Evolutionary conservation across 2,888 invertebrate species (phyloP).

Genomic region (Epistrophe eligans): DNA sequence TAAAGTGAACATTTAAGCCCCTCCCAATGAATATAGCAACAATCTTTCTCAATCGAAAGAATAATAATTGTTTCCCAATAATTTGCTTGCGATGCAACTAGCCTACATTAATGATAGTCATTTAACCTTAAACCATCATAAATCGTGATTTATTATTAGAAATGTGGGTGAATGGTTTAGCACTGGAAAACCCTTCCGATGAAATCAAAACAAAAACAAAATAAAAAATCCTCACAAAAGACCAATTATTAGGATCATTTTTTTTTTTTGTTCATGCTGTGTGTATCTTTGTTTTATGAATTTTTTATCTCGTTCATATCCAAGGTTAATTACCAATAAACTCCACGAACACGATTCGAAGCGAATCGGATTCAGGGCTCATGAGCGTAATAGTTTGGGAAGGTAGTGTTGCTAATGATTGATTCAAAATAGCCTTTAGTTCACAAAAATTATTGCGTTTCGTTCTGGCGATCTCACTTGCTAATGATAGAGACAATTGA

Average conservation of each 20-base stretch:
- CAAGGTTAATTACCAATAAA: slow-evolving; percentile 72
- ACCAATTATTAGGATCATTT: slow-evolving; percentile 39
- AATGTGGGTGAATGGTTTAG: slow-evolving; percentile 50
- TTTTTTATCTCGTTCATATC: slow-evolving; percentile 46
- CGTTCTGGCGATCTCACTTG: no score
- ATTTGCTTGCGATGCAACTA: slow-evolving; percentile 5
- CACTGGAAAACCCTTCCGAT: slow-evolving; percentile 12
- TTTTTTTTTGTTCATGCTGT: neutral
- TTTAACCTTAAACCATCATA: slow-evolving; percentile 60
- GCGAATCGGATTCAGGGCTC: slow-evolving; percentile 11
- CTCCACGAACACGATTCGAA: slow-evolving; percentile 50
- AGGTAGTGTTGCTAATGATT: neutral
- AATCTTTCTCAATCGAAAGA: slow-evolving; percentile 21
- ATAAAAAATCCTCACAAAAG: slow-evolving; percentile 33
- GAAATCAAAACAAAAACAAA: slow-evolving; percentile 15
- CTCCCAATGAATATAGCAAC: neutral
- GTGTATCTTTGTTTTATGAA: slow-evolving; percentile 41
- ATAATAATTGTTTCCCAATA: slow-evolving; percentile 17
- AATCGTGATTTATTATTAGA: slow-evolving; percentile 58
- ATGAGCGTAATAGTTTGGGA: neutral
- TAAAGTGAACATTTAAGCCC: neutral
- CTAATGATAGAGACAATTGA: no score
- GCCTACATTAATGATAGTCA: slow-evolving; percentile 27
- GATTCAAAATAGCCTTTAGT: no score
- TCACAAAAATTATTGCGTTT: no score